Evolutionary conservation across 1,140 invertebrate genomes (phyloP).

Genomic region (Ceratina australensis): DNA sequence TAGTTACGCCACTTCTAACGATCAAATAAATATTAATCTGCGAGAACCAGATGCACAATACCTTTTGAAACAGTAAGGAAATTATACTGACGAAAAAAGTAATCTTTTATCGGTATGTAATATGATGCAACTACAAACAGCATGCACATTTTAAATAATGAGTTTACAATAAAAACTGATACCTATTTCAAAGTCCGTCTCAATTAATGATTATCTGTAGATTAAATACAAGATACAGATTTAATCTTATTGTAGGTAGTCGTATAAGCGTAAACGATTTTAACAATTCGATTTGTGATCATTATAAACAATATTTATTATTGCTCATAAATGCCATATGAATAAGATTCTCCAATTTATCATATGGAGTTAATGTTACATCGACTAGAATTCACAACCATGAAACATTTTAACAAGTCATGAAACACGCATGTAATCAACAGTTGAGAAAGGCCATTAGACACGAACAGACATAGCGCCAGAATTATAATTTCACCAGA

Average conservation of each 20-base stretch:
- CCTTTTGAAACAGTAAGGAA: slow-evolving; percentile 55
- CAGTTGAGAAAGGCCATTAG: background rate
- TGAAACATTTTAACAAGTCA: slow-evolving; percentile 5
- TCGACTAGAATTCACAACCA: slow-evolving; percentile 14
- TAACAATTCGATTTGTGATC: background rate
- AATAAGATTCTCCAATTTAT: background rate
- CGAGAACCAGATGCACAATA: slow-evolving; percentile 79
- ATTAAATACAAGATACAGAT: slow-evolving; percentile 30
- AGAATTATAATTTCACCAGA: slow-evolving; percentile 11
- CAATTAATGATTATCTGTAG: slow-evolving; percentile 28
- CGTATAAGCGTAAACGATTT: slow-evolving; percentile 9
- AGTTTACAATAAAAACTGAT: slow-evolving; percentile 35
- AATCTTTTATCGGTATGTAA: slow-evolving; percentile 35
- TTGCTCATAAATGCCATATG: background rate
- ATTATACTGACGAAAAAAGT: slow-evolving; percentile 31
- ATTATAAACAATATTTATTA: background rate
- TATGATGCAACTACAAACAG: slow-evolving; percentile 34
- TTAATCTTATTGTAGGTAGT: slow-evolving; percentile 17
- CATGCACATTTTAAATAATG: slow-evolving; percentile 45
- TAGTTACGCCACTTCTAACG: slow-evolving; percentile 65
- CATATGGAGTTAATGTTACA: background rate
- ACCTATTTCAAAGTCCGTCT: slow-evolving; percentile 32
- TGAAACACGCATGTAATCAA: background rate
- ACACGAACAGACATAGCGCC: background rate
- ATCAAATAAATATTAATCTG: slow-evolving; percentile 61